These are phyloP conservation scores for Ctenopoma multispine DNA, from an alignment of 2,797 vertebrate genomes.

Conservation along the genomic window DNA sequence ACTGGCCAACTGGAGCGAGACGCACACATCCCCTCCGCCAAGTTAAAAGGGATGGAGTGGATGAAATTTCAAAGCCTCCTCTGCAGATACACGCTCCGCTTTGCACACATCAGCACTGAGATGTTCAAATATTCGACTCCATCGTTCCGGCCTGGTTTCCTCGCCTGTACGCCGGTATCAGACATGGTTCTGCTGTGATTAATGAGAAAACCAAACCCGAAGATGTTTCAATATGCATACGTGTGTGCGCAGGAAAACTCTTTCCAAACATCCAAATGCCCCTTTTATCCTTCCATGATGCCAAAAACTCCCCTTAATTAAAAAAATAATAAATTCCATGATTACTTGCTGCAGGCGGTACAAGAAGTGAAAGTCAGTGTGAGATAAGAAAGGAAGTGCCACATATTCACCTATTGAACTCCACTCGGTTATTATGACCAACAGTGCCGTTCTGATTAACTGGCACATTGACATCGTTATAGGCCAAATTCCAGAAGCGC, in stretches of 20 bases:
- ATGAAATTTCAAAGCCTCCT: conserved; percentile 82
- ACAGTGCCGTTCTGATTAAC: conserved; percentile 66
- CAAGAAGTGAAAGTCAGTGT: conserved; percentile 57
- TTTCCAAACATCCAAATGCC: conserved; percentile 17
- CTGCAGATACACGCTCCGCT: conserved; percentile 78
- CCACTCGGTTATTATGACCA: conserved; percentile 65
- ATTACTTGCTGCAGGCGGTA: conserved; percentile 69
- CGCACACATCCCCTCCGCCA: conserved; percentile 69
- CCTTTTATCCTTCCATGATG: conserved; percentile 15
- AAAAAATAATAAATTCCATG: conserved; percentile 66
- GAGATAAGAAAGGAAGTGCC: conserved; percentile 66
- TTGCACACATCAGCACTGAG: conserved; percentile 73
- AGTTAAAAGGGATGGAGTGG: conserved; percentile 80
- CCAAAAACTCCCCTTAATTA: conserved; percentile 69
- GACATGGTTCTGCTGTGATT: conserved; percentile 68
- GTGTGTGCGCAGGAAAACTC: neutral
- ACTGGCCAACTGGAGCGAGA: conserved; percentile 72
- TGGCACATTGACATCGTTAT: conserved; percentile 49
- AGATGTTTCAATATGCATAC: conserved; percentile 16
- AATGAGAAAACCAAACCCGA: conserved; percentile 66
- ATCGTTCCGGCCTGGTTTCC: conserved; percentile 59
- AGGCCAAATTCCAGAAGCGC: conserved; percentile 37
- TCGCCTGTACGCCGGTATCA: conserved; percentile 55
- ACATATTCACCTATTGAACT: conserved; percentile 61
- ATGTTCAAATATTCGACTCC: conserved; percentile 77